Percentiles rank a stretch among this genome's conserved stretches.
Conservation (phyloP, 2,888 invertebrate species). For the Neoscelio sp. region DNA sequence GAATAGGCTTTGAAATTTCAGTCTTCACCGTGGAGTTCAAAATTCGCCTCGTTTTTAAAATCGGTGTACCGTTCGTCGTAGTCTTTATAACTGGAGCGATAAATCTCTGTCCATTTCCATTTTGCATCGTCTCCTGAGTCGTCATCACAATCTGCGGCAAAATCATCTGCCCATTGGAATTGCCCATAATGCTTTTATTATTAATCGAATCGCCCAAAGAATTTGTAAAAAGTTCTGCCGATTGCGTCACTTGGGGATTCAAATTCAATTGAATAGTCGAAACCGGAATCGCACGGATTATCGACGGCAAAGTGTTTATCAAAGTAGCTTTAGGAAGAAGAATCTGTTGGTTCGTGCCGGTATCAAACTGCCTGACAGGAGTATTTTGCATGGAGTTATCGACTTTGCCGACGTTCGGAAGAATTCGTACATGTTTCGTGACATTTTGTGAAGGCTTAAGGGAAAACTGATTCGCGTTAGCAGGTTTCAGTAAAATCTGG, state of each 20-base stretch:
- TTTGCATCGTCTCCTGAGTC: constrained; percentile 70
- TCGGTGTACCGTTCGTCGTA: constrained; percentile 55
- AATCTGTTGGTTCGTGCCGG: constrained; percentile 72
- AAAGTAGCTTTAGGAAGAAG: constrained; percentile 76
- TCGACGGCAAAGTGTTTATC: constrained; percentile 73
- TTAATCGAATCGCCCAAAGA: constrained; percentile 62
- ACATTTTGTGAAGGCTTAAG: constrained; percentile 77
- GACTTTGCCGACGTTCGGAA: constrained; percentile 73
- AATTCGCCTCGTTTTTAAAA: constrained; percentile 66
- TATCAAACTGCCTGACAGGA: constrained; percentile 54
- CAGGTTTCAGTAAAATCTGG: constrained; percentile 75
- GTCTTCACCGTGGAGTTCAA: constrained; percentile 60
- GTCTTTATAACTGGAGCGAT: constrained; percentile 73
- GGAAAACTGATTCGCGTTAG: constrained; percentile 77
- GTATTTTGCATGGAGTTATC: no score
- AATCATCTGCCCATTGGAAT: constrained; percentile 70
- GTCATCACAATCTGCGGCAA: constrained; percentile 73
- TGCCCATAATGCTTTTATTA: constrained; percentile 58
- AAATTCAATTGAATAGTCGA: constrained; percentile 67
- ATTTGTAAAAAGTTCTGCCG: constrained; percentile 72
- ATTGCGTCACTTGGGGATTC: constrained; percentile 45
- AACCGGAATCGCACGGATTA: constrained; percentile 76
- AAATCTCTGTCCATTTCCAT: constrained; percentile 73
- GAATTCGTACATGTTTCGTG: constrained; percentile 75
- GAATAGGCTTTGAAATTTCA: constrained; percentile 73